These are phyloP conservation scores for Malacosoma neustria DNA, from an alignment of 2,888 invertebrate genomes.

Conservation along the genomic window DNA sequence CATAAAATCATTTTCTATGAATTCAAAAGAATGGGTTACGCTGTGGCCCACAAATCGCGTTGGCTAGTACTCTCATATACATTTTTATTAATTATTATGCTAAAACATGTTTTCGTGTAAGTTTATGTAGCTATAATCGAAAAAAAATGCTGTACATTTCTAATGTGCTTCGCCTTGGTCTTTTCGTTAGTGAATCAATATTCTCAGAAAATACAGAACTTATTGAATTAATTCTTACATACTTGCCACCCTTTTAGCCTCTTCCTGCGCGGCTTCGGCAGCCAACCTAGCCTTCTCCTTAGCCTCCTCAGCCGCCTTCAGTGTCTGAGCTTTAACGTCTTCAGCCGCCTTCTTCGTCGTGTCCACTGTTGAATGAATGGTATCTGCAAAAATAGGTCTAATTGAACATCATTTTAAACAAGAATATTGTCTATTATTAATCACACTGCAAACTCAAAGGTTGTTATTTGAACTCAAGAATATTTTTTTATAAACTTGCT, in stretches of 20 bases:
- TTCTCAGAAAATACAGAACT: too few relatives aligned
- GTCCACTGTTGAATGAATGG: constrained; percentile 57
- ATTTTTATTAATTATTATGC: too few relatives aligned
- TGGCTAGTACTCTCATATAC: too few relatives aligned
- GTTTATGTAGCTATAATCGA: too few relatives aligned
- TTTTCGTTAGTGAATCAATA: too few relatives aligned
- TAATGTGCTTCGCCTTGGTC: too few relatives aligned
- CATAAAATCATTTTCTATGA: too few relatives aligned
- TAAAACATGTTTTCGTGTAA: too few relatives aligned
- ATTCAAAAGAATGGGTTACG: too few relatives aligned
- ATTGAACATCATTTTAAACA: not conserved
- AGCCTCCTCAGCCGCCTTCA: constrained; percentile 53
- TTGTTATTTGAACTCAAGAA: too few relatives aligned
- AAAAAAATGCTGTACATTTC: not conserved
- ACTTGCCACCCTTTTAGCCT: constrained; percentile 59
- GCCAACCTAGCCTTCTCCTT: constrained; percentile 55
- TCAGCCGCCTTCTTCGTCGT: constrained; percentile 60
- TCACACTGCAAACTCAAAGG: not conserved
- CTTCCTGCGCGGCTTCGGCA: constrained; percentile 51
- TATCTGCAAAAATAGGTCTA: constrained; percentile 29
- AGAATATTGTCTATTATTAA: not conserved
- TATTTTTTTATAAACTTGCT: too few relatives aligned
- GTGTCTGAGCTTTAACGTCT: constrained; percentile 41
- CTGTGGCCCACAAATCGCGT: too few relatives aligned
- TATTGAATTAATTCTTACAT: constrained; percentile 16